Conservation (phyloP, 1,140 invertebrate genomes). For the Acromyrmex heyeri region DNA sequence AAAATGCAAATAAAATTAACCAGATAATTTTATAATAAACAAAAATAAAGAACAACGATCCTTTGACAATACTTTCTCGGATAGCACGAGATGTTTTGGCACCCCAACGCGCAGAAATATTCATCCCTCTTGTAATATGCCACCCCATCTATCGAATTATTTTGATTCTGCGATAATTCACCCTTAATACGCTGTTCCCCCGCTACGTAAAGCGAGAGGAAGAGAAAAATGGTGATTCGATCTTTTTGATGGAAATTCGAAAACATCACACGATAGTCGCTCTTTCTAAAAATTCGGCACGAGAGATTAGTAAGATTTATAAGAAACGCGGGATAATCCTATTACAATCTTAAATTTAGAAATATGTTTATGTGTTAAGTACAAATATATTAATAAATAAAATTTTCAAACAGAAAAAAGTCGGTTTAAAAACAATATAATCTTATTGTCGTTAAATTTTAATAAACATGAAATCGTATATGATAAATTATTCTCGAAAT, state of each 20-base stretch:
- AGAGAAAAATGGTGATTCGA: constrained; percentile 62
- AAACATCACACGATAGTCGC: constrained; percentile 45
- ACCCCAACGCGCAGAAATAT: constrained; percentile 70
- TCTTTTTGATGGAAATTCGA: constrained; percentile 75
- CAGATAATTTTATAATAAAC: not conserved
- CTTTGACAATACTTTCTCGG: constrained; percentile 53
- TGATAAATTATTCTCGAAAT: not conserved
- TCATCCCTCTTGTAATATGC: constrained; percentile 79
- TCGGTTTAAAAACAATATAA: not conserved
- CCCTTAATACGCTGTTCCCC: constrained; percentile 80
- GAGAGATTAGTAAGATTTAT: constrained; percentile 64
- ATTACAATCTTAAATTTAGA: not conserved
- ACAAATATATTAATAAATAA: not conserved
- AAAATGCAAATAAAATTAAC: not conserved
- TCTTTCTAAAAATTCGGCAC: constrained; percentile 46
- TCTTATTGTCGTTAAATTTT: not conserved
- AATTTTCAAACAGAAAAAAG: not conserved
- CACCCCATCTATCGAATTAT: constrained; percentile 85
- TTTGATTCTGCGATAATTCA: constrained; percentile 86
- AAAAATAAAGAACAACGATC: constrained; percentile 8
- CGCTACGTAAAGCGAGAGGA: constrained; percentile 41
- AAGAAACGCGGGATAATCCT: not conserved
- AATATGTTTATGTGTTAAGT: not conserved
- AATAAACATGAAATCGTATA: not conserved
- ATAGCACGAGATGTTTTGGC: constrained; percentile 76